Evolutionary conservation across 92 coral and sea anemone genomes (phyloP), one percentile per base, ranked within the genome.

Genomic region (Blastomussa wellsi): DNA sequence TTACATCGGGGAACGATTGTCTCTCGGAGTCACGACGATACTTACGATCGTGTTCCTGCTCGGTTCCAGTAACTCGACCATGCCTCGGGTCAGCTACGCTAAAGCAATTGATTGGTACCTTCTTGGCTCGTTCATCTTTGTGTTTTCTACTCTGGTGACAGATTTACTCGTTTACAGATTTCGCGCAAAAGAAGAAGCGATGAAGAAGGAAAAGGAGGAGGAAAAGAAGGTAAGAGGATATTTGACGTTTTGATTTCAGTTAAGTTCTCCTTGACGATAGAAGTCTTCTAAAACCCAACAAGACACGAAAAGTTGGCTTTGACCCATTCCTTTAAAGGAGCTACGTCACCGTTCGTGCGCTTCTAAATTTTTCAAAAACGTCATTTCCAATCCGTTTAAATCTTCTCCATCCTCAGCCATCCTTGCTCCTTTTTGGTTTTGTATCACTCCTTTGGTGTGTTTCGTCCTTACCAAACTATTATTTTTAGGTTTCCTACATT

Each of bases 31-130:
- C 53, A 96, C 99, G 52, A 96, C 99, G 20, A 93, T 96, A 55
- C 98, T 96, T 17, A 96, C 99, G 88, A 96, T 96, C 15, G 99
- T 96, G 41, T 96, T 96, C 79, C 86, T 96, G 73, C 98, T 96
- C 39, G 98, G 99, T 60, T 94, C 99, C 77, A 94, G 98, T 75
- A 96, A 96, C 89, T 87, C 99, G 72, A 90, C 99, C 68, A 94
- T 96, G 98, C 99, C 99, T 57, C 96, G 99, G 32, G 99, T 96
- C 80, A 94, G 98, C 82, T 96, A 96, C 86, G 99, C 99, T 53
- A 96, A 96, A 82, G 99, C 99, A 5, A 94, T 96, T 41, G 99
- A 96, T 90, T 96, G 97, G 99, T 96, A 96, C 79, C 97, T 96
- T 24, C 91, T 96, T 76, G 92, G 92, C 22, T 92, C 98, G 14